Conservation (phyloP, 2,797 vertebrate species). For the Miopithecus talapoin region DNA sequence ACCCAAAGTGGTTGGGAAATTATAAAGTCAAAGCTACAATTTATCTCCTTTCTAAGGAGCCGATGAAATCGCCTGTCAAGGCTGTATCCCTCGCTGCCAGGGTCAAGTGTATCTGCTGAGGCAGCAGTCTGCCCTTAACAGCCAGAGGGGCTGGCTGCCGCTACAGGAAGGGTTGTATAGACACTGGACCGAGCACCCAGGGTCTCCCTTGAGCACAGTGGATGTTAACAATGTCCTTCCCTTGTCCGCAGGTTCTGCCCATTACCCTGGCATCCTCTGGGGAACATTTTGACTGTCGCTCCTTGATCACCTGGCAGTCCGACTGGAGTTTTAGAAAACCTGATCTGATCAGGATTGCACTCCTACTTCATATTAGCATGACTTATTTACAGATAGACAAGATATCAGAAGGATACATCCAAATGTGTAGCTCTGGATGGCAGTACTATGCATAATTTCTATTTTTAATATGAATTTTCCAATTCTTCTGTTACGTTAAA, state of each 20-base stretch:
- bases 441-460: neutral
- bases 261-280: neutral
- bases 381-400: neutral
- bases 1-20: conserved; percentile 48
- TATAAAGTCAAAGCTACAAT: conserved; percentile 34
- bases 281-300: neutral
- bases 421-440: neutral
- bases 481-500: neutral
- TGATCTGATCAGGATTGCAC: neutral
- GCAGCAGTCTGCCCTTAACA: neutral
- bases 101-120: neutral
- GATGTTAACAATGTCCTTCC: neutral
- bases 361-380: neutral
- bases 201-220: neutral
- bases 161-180: neutral
- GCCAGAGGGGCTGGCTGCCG: fast-evolving
- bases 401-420: neutral
- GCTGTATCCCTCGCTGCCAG: neutral
- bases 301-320: neutral
- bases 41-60: conserved; percentile 21
- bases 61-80: neutral
- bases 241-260: fast-evolving
- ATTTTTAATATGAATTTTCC: neutral
- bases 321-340: neutral
- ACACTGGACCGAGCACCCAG: fast-evolving